Percentiles rank a stretch among this genome's conserved stretches.
Evolutionary conservation across 2,797 vertebrate genomes (phyloP).

Genomic region (Rhincodon typus): DNA sequence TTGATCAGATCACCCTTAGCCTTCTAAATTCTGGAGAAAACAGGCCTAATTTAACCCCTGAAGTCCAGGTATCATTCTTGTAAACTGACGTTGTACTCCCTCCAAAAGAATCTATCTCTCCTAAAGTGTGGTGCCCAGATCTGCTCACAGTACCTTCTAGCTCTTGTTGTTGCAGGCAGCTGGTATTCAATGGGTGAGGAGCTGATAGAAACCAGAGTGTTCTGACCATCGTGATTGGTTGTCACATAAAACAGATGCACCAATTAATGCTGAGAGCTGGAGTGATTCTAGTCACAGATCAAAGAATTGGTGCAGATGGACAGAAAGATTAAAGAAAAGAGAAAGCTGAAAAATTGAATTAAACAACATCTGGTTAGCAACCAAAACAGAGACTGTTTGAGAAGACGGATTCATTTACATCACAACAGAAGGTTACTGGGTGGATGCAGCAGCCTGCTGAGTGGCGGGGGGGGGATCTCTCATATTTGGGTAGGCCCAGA

Average conservation of each 20-base stretch:
- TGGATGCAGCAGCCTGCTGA: not conserved
- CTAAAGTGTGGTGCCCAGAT: too few species aligned
- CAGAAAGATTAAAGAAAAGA: not conserved
- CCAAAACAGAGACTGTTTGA: not conserved
- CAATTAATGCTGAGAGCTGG: not conserved
- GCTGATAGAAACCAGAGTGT: not conserved
- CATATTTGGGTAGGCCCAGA: too few species aligned
- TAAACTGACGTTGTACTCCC: not conserved
- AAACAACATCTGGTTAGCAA: not conserved
- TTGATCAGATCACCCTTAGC: too few species aligned
- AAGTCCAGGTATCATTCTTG: not conserved
- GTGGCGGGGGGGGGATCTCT: not conserved
- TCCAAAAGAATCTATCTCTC: too few species aligned
- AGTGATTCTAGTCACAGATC: not conserved
- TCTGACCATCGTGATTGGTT: not conserved
- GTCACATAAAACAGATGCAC: not conserved
- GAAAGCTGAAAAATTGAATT: not conserved
- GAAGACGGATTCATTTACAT: not conserved
- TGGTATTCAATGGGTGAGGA: not conserved
- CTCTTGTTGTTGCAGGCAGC: not conserved
- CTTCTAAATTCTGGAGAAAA: too few species aligned
- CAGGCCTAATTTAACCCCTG: too few species aligned
- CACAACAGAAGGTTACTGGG: not conserved
- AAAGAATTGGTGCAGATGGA: not conserved
- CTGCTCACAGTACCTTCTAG: too few species aligned